Base-by-base conservation (phyloP, 2,888 invertebrate species). In the Punctoribates punctum region DNA sequence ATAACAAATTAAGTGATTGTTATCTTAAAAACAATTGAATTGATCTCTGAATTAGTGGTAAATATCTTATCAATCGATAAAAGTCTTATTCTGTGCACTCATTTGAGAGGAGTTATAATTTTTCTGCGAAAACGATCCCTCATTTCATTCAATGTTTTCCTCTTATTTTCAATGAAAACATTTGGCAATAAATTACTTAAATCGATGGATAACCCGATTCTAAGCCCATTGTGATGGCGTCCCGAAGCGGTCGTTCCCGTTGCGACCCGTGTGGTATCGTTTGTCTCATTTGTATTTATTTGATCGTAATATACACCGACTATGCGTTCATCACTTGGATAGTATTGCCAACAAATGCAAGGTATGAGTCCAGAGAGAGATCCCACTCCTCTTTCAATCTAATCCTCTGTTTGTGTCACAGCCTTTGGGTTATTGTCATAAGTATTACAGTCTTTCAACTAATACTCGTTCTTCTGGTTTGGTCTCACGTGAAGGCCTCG, bases 321-420 rank as follows among this genome's bases (percentile, higher is more conserved):
- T 94, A 93, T 86, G 94, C 92, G 77, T 89, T 93, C 74, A 87
- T 92, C 80, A 86, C 89, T 83, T 93, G 93, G 91, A 89, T 94
- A 65, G 62, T 65, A 17, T 38, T 46, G 42, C 60, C 57, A 6
- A 25, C 25, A 23, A n/a, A 42, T 25, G 57, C n/a, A 3, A 38
- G 65, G 74, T 74, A 62, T 73, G 2, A 29, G 3, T 23, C 15
- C 25, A 29, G 25, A n/a, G 17, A 75, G 3, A 8, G 4, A 23
- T 74, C 46, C 42, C 74, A 29, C 5, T 75, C 48, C 9, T n/a
- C 25, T 34, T 60, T 23, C 11, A 27, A 15, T 25, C 8, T 29
- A 6, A 17, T 27, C 42, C 4, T 29, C 38, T 62, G 60, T 34
- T 70, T 65, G 3, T 9, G 15, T 46, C 38, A 42, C 15, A 75